phyloP scores from a whole-genome alignment of 2,797 vertebrate species.

The Momotus momota region DNA sequence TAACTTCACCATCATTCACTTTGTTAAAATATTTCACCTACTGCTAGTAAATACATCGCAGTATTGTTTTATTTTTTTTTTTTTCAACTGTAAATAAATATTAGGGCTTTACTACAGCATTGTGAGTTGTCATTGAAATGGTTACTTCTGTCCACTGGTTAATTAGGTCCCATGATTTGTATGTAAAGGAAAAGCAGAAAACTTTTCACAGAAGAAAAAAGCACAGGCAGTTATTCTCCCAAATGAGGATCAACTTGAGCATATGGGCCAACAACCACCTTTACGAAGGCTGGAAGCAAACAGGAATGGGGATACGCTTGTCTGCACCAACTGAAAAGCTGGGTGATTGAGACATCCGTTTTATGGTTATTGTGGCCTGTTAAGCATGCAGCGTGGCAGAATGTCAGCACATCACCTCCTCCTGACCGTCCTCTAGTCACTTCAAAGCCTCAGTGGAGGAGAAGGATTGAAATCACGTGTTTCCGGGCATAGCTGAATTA shows the following conservation, averaged over 20 bases:
- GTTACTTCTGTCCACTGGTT: background rate
- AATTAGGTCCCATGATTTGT: background rate
- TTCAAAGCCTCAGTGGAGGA: constrained; percentile 8
- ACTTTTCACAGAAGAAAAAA: background rate
- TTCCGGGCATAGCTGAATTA: background rate
- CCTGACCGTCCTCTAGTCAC: constrained; percentile 8
- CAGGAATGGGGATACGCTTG: background rate
- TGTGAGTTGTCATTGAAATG: background rate
- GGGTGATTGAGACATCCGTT: background rate
- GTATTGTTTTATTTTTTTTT: background rate
- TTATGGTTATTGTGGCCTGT: constrained; percentile 38
- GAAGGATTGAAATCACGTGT: background rate
- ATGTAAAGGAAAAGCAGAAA: background rate
- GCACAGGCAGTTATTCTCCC: constrained; percentile 7
- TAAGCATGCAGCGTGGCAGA: constrained; percentile 12
- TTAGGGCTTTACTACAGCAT: background rate
- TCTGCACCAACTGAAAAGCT: constrained; percentile 17
- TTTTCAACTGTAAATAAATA: background rate
- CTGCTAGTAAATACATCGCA: background rate
- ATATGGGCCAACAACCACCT: background rate
- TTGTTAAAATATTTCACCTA: background rate
- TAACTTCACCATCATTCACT: background rate
- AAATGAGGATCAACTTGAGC: background rate
- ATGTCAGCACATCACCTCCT: constrained; percentile 36
- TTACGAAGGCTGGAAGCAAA: constrained; percentile 24